Evolutionary conservation across 2,888 invertebrate genomes (phyloP).

Genomic region (Dasysyrphus tricinctus): DNA sequence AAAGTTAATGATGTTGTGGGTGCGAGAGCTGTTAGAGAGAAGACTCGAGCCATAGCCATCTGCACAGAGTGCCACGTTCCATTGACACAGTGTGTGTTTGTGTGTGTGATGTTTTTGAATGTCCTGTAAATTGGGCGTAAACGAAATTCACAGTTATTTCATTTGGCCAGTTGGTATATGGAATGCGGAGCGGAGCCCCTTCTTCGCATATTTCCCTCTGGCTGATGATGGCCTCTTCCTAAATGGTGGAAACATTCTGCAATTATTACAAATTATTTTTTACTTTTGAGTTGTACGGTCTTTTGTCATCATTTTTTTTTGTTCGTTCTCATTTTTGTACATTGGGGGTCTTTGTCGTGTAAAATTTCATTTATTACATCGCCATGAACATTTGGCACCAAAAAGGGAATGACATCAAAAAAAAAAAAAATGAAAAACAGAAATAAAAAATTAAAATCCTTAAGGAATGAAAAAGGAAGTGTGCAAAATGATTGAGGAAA

Average conservation of each 20-base stretch:
- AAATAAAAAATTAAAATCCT: conserved; percentile 46
- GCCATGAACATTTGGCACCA: conserved; percentile 63
- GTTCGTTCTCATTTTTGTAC: neutral
- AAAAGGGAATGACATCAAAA: conserved; percentile 17
- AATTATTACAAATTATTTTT: conserved; percentile 75
- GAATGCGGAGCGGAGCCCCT: neutral
- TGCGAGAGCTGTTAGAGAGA: conserved; percentile 10
- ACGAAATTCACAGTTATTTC: conserved; percentile 74
- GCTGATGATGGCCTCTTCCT: conserved; percentile 9
- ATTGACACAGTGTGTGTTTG: neutral
- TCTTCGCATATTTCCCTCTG: too few species aligned
- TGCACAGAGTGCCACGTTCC: neutral
- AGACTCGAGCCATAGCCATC: conserved; percentile 2
- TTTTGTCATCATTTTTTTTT: conserved; percentile 33
- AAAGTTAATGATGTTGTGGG: conserved; percentile 71
- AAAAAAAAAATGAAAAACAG: neutral
- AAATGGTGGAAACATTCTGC: conserved; percentile 74
- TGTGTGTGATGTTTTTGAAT: conserved; percentile 49
- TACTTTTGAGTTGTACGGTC: conserved; percentile 67
- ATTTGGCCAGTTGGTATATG: conserved; percentile 50
- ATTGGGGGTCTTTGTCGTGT: conserved; percentile 59
- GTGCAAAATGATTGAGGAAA: conserved; percentile 37
- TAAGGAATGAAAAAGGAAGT: conserved; percentile 31
- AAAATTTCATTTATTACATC: conserved; percentile 73
- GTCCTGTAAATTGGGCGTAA: conserved; percentile 73